Evolutionary conservation across 1,140 invertebrate genomes (phyloP).

Genomic region (Pollicipes pollicipes): DNA sequence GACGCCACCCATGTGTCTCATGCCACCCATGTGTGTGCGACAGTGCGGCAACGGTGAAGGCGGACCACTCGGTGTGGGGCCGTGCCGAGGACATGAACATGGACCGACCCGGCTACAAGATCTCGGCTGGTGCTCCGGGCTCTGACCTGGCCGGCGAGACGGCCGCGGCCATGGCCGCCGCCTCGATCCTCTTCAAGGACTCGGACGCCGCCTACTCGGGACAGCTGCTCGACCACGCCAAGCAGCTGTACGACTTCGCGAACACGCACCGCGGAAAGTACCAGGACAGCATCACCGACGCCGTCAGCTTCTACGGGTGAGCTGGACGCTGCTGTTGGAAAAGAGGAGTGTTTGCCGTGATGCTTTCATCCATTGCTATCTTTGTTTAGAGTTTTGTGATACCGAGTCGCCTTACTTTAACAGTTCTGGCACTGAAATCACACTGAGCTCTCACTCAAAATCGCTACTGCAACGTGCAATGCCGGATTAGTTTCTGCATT

Average conservation of each 20-base stretch:
- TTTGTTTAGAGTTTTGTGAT: neutral
- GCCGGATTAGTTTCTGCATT: no score
- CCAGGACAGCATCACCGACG: constrained; percentile 25
- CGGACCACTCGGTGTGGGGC: constrained; percentile 22
- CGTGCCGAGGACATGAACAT: constrained; percentile 27
- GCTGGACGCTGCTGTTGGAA: neutral
- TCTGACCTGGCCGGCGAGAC: constrained; percentile 28
- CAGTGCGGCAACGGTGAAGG: constrained; percentile 18
- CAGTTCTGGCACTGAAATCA: no score
- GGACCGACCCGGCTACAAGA: constrained; percentile 24
- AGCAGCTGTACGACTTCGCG: constrained; percentile 28
- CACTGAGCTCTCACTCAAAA: no score
- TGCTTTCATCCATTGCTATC: neutral
- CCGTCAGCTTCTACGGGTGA: constrained; percentile 24
- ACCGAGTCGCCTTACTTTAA: no score
- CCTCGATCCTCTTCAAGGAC: constrained; percentile 25
- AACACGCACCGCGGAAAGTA: constrained; percentile 26
- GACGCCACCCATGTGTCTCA: no score
- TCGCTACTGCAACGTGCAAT: no score
- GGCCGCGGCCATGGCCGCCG: constrained; percentile 28
- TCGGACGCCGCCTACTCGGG: constrained; percentile 22
- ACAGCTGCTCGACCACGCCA: constrained; percentile 22
- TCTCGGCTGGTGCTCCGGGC: constrained; percentile 20
- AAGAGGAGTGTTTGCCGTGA: no score
- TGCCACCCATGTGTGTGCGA: no score